Percentiles rank a stretch among this genome's conserved stretches.
These are phyloP conservation scores for Pachymerium ferrugineum DNA, from an alignment of 2,888 invertebrate species.

Conservation along the genomic window DNA sequence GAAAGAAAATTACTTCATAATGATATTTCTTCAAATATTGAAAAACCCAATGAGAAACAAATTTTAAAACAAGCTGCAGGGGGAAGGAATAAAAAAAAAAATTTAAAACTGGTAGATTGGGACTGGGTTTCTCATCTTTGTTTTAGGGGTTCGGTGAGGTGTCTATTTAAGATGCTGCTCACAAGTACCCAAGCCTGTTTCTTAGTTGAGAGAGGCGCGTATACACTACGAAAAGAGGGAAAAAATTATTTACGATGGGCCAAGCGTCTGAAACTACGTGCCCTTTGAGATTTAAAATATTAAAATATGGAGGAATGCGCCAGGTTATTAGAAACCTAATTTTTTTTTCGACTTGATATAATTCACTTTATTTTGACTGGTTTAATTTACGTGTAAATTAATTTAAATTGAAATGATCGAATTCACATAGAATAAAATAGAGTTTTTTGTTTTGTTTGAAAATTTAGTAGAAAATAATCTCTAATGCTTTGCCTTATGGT, in stretches of 20 bases:
- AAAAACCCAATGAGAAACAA: slow-evolving; percentile 15
- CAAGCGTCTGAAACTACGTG: not conserved
- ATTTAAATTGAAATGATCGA: too few relatives aligned
- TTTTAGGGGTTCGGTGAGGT: not conserved
- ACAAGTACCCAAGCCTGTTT: slow-evolving; percentile 14
- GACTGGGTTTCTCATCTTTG: not conserved
- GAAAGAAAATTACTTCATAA: slow-evolving; percentile 12
- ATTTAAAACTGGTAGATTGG: not conserved
- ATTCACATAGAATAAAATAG: too few relatives aligned
- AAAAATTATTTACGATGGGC: slow-evolving; percentile 6
- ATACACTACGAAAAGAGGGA: slow-evolving; percentile 9
- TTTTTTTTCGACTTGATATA: not conserved
- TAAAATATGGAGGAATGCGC: slow-evolving; percentile 6
- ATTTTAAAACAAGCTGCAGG: slow-evolving; percentile 10
- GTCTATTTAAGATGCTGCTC: slow-evolving; percentile 14
- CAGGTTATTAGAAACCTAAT: not conserved
- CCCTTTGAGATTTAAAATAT: slow-evolving; percentile 12
- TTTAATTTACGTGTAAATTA: too few relatives aligned
- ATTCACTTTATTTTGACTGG: too few relatives aligned
- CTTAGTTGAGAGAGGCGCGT: not conserved
- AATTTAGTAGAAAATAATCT: too few relatives aligned
- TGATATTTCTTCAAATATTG: slow-evolving; percentile 11
- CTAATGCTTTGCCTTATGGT: too few relatives aligned
- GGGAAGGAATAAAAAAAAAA: not conserved
- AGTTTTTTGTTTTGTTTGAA: too few relatives aligned